A percentile compares a stretch with the other conserved stretches of the same genome.
Evolutionary conservation across 2,888 invertebrate genomes (phyloP).

Genomic region (Deilephila elpenor): DNA sequence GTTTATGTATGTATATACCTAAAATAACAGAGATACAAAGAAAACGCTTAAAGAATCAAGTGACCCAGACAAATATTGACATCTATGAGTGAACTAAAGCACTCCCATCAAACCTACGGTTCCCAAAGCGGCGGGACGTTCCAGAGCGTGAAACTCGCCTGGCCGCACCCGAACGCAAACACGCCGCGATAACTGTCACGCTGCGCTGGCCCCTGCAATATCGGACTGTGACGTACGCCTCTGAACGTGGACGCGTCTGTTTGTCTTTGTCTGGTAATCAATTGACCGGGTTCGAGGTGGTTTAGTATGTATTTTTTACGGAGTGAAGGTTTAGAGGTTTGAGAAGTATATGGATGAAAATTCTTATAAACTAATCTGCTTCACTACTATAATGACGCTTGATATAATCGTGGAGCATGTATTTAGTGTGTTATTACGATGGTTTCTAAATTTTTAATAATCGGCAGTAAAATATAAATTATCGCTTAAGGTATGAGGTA

Average conservation of each 20-base stretch:
- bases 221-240: not conserved
- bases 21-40: no score
- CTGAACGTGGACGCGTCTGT: not conserved
- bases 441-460: no score
- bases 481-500: no score
- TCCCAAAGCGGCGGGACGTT: conserved; percentile 13
- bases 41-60: no score
- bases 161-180: conserved; percentile 18
- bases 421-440: no score
- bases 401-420: no score
- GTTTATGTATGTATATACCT: no score
- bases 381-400: no score
- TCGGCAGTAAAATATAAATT: no score
- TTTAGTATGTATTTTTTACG: not conserved
- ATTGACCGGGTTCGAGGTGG: not conserved
- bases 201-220: conserved; percentile 1
- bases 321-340: not conserved
- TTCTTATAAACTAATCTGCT: no score
- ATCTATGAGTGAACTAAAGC: not conserved
- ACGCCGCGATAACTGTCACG: conserved; percentile 21
- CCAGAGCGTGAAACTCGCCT: conserved; percentile 21
- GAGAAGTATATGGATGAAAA: not conserved
- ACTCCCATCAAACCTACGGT: conserved; percentile 3
- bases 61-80: not conserved
- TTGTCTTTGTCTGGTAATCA: conserved; percentile 13